Evolutionary conservation across 2,797 vertebrate genomes (phyloP).

Genomic region (Lepus oiostolus): DNA sequence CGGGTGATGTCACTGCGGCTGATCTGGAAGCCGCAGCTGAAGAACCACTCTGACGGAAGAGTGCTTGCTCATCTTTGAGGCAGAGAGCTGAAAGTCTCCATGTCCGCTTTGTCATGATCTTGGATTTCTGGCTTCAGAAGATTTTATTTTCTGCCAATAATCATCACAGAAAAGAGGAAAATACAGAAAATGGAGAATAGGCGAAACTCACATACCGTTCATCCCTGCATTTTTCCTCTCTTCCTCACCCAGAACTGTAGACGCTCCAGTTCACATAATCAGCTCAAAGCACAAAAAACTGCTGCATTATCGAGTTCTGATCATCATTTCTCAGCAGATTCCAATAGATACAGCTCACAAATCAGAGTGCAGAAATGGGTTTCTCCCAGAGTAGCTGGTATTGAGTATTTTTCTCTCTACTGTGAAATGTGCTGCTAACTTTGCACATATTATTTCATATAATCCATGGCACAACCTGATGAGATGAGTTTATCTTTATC

Average conservation of each 20-base stretch:
- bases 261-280: neutral
- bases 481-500: neutral
- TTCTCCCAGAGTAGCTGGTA: neutral
- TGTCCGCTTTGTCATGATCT: neutral
- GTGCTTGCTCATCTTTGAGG: no score
- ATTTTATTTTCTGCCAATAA: neutral
- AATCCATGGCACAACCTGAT: neutral
- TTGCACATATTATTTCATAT: neutral
- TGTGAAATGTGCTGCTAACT: neutral
- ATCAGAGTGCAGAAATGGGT: neutral
- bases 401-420: neutral
- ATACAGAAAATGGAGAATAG: neutral
- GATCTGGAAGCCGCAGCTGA: neutral
- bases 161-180: neutral
- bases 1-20: neutral
- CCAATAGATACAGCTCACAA: neutral
- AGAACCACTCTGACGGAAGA: neutral
- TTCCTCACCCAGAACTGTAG: neutral
- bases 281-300: neutral
- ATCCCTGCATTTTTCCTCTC: neutral
- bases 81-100: neutral
- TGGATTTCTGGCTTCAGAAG: slow-evolving; percentile 42
- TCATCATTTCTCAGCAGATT: neutral
- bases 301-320: neutral
- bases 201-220: neutral